These are phyloP conservation scores for Scylla paramamosain DNA, from an alignment of 1,140 invertebrate species.

Conservation along the genomic window DNA sequence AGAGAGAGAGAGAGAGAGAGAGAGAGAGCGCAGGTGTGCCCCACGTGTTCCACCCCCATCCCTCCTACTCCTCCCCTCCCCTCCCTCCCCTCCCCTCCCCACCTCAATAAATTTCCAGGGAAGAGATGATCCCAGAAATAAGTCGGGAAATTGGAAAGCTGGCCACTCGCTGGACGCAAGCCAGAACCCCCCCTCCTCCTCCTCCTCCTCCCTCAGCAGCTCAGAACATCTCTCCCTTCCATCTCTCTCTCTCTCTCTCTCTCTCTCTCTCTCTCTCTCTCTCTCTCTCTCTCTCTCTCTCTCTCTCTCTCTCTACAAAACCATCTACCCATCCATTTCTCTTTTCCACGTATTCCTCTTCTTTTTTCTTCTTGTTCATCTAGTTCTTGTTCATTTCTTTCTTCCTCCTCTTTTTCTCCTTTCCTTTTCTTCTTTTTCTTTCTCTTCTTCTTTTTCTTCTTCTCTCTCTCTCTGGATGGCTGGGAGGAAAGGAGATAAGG, in stretches of 20 bases:
- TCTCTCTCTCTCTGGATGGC: no score
- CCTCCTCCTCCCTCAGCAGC: background rate
- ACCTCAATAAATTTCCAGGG: slow-evolving; percentile 26
- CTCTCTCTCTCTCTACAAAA: background rate
- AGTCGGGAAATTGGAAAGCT: slow-evolving; percentile 55
- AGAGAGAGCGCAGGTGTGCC: background rate
- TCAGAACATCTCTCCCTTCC: background rate
- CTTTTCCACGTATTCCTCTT: background rate
- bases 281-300: background rate
- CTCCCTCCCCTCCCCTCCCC: background rate
- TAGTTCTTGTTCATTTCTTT: background rate
- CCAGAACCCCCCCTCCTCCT: background rate
- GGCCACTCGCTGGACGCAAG: background rate
- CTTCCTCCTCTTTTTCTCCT: background rate
- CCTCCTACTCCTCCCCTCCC: background rate
- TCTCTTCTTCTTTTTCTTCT: no score
- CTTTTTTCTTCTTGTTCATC: background rate
- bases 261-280: background rate
- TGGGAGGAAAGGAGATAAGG: background rate
- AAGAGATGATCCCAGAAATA: slow-evolving; percentile 57
- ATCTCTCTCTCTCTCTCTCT: background rate
- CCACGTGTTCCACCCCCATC: no score
- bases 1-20: slow-evolving; percentile 16
- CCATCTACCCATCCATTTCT: background rate
- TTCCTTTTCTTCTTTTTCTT: background rate